These are phyloP conservation scores for Watsonalla binaria DNA, from an alignment of 2,888 invertebrate genomes.

Conservation along the genomic window DNA sequence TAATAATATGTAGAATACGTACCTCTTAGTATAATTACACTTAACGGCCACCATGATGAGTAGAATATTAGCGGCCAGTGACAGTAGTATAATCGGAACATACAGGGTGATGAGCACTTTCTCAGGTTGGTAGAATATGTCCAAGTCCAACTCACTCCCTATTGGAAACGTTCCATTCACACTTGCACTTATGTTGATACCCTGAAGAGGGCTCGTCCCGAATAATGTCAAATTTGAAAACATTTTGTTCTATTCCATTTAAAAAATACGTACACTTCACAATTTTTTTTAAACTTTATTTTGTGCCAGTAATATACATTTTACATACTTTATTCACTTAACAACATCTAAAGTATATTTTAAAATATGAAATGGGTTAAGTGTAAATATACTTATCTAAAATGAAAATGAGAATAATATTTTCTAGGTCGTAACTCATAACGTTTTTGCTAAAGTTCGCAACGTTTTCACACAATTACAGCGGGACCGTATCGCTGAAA, in stretches of 20 bases:
- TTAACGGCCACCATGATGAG: slow-evolving; percentile 83
- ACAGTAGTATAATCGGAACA: slow-evolving; percentile 80
- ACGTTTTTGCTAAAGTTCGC: background rate
- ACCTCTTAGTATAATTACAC: slow-evolving; percentile 84
- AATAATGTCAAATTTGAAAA: slow-evolving; percentile 22
- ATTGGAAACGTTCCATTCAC: slow-evolving; percentile 21
- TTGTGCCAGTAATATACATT: background rate
- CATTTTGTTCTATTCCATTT: slow-evolving; percentile 18
- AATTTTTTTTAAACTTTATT: background rate
- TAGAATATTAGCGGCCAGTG: slow-evolving; percentile 81
- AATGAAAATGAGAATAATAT: too few species aligned
- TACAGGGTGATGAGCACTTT: slow-evolving; percentile 80
- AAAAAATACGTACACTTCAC: background rate
- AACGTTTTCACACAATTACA: background rate
- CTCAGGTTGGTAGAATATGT: slow-evolving; percentile 66
- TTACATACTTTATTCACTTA: too few species aligned
- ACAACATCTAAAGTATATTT: too few species aligned
- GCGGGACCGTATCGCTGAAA: background rate
- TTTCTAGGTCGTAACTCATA: too few species aligned
- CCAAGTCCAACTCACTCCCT: slow-evolving; percentile 49
- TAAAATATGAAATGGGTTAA: too few species aligned
- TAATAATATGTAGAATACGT: slow-evolving; percentile 6
- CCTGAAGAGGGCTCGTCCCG: slow-evolving; percentile 13
- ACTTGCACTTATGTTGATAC: slow-evolving; percentile 13
- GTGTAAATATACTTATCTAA: too few species aligned